Evolutionary conservation across 2,888 invertebrate genomes (phyloP).

Genomic region (Bimastos eiseni): DNA sequence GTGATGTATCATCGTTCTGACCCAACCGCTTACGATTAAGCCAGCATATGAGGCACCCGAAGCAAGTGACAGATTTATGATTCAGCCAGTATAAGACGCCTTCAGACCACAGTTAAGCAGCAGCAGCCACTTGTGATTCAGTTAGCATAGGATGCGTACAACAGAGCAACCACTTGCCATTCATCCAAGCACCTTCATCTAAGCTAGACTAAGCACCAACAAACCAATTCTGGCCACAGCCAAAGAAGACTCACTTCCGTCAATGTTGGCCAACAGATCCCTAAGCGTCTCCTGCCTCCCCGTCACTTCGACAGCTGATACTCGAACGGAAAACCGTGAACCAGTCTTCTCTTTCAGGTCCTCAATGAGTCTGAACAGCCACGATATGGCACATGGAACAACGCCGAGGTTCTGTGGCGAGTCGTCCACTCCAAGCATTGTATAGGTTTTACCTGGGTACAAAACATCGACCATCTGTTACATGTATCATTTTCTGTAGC

Average conservation of each 20-base stretch:
- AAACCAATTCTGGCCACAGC: not conserved
- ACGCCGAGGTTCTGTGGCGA: conserved; percentile 77
- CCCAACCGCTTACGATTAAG: not conserved
- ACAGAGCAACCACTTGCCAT: not conserved
- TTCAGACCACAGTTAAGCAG: not conserved
- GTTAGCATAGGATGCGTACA: not conserved
- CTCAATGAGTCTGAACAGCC: conserved; percentile 90
- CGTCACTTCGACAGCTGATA: conserved; percentile 90
- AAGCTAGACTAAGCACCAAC: conserved; percentile 8
- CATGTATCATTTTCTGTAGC: no score
- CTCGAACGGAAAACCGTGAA: conserved; percentile 84
- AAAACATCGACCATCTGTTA: not conserved
- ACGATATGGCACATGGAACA: conserved; percentile 90
- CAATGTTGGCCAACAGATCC: conserved; percentile 84
- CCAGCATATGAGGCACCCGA: not conserved
- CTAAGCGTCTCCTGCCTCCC: conserved; percentile 84
- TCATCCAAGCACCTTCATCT: not conserved
- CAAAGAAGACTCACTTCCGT: conserved; percentile 65
- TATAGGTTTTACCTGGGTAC: conserved; percentile 62
- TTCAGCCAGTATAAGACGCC: not conserved
- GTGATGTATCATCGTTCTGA: not conserved
- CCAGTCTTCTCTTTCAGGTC: conserved; percentile 90
- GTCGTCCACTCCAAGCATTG: conserved; percentile 63
- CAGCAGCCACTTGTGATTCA: not conserved
- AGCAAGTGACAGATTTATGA: not conserved